Conservation (phyloP, 2,888 invertebrate genomes). For the Stenchaetothrips biformis region DNA sequence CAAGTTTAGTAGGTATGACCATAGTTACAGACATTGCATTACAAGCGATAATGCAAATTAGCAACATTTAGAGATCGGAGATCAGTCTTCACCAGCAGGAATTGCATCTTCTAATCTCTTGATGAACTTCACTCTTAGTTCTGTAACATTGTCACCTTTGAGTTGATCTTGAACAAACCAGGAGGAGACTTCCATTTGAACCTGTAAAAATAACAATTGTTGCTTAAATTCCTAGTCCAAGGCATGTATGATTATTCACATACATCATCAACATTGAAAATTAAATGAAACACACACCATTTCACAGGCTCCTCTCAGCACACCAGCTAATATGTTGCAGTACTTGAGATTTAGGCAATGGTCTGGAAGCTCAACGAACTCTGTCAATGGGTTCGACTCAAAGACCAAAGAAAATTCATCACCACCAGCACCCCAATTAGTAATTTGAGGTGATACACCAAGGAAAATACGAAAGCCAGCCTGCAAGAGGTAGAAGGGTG, state of each 20-base stretch:
- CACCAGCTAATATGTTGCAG: conserved; percentile 87
- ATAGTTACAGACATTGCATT: neutral
- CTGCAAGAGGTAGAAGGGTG: conserved; percentile 43
- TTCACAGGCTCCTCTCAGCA: conserved; percentile 89
- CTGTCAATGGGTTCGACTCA: conserved; percentile 92
- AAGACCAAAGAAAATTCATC: conserved; percentile 96
- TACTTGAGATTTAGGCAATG: conserved; percentile 79
- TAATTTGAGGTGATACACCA: conserved; percentile 86
- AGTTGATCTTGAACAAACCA: conserved; percentile 94
- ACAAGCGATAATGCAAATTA: neutral
- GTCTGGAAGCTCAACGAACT: conserved; percentile 93
- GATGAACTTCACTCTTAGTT: conserved; percentile 90
- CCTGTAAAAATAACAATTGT: conserved; percentile 44
- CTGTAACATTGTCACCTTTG: conserved; percentile 90
- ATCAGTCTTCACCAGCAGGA: conserved; percentile 95
- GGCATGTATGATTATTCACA: neutral
- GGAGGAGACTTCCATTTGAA: conserved; percentile 88
- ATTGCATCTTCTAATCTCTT: conserved; percentile 94
- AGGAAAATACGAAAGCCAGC: conserved; percentile 74
- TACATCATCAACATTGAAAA: neutral
- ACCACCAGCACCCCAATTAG: conserved; percentile 88
- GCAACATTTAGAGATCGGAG: conserved; percentile 33
- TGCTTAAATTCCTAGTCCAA: neutral
- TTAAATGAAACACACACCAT: conserved; percentile 62
- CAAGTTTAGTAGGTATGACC: neutral